phyloP scores from a whole-genome alignment of 2,113 vertebrate genomes.

The Xiphias gladius region DNA sequence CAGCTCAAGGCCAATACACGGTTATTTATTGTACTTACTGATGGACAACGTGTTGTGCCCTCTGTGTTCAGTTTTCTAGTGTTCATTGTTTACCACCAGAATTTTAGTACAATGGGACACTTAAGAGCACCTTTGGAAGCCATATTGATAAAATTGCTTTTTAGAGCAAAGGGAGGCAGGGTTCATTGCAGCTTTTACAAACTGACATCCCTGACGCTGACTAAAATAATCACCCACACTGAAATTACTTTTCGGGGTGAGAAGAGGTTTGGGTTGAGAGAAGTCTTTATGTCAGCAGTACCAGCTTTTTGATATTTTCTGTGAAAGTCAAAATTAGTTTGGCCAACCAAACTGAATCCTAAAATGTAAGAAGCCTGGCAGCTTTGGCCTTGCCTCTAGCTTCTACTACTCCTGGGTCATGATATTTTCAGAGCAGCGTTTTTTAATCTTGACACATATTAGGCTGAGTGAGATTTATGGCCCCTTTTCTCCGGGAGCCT shows the following conservation, averaged over 20 bases:
- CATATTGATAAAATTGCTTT: not conserved
- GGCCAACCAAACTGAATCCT: not conserved
- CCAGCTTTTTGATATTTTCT: constrained; percentile 15
- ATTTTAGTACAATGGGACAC: too few species aligned
- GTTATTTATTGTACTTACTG: not conserved
- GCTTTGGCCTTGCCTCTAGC: not conserved
- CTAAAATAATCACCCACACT: not conserved
- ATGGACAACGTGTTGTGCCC: not conserved
- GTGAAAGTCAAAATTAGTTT: not conserved
- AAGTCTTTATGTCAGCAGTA: not conserved
- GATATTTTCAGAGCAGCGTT: constrained; percentile 52
- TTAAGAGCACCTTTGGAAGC: too few species aligned
- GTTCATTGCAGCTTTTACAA: constrained; percentile 2
- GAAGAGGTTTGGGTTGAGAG: not conserved
- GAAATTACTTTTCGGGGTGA: not conserved
- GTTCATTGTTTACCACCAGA: not conserved
- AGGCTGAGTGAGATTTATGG: constrained; percentile 72
- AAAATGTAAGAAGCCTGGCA: not conserved
- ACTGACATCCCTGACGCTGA: not conserved
- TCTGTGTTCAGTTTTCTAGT: not conserved
- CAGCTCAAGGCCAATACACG: not conserved
- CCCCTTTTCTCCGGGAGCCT: constrained; percentile 49
- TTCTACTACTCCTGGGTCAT: constrained; percentile 9
- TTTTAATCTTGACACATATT: constrained; percentile 69
- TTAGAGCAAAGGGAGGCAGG: not conserved